Conservation (phyloP, 2,113 vertebrate genomes). For the Anguilla rostrata region DNA sequence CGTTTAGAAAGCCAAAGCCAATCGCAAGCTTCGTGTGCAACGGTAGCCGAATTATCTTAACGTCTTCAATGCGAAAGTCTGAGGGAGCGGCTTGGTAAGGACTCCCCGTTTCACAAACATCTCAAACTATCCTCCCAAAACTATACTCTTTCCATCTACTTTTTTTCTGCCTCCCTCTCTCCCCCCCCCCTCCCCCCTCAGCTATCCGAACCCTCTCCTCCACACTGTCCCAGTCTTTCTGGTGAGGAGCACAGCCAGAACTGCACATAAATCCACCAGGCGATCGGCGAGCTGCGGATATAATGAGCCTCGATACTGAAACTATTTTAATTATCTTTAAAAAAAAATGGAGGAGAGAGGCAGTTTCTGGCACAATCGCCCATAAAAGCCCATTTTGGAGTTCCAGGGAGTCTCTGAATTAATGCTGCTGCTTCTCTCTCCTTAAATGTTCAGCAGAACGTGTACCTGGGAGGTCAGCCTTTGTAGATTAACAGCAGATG, state of each 20-base stretch:
- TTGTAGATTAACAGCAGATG: neutral
- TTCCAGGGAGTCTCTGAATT: neutral
- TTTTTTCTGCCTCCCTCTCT: conserved; percentile 21
- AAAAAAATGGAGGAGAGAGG: conserved; percentile 26
- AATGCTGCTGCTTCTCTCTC: neutral
- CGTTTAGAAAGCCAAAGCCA: neutral
- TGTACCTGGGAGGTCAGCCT: neutral
- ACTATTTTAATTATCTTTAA: conserved; percentile 58
- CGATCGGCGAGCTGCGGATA: conserved; percentile 43
- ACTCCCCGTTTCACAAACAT: no score
- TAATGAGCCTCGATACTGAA: conserved; percentile 64
- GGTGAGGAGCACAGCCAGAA: conserved; percentile 45
- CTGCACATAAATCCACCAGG: conserved; percentile 61
- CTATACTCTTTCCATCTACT: no score
- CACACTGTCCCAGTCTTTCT: conserved; percentile 37
- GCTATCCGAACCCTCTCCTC: conserved; percentile 9
- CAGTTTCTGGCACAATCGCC: neutral
- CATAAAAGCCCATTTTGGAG: neutral
- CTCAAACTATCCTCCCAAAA: no score
- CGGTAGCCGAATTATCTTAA: no score
- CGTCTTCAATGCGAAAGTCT: no score
- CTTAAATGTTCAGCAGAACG: neutral
- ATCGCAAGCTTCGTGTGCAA: neutral
- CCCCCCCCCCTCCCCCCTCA: conserved; percentile 25
- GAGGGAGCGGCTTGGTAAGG: no score